Evolutionary conservation across 2,888 invertebrate genomes (phyloP), one percentile per base, ranked within the genome.

Genomic region (Chymomyza amoena): DNA sequence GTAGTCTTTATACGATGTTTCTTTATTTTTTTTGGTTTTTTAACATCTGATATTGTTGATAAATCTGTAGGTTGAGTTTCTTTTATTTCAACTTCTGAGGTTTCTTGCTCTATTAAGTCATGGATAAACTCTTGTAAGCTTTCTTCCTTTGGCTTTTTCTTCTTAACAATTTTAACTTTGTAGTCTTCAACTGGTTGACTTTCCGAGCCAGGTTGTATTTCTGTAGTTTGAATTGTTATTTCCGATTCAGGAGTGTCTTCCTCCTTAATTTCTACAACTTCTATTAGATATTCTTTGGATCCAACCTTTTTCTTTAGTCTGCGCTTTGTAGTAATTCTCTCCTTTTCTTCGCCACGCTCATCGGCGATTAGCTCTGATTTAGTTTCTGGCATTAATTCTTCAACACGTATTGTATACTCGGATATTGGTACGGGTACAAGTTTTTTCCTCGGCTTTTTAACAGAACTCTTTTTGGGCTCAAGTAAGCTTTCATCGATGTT

Each of bases 191-290:
- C 61, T 15, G 62, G 32, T 10, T 70, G 36, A 7, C 32, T 15
- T 32, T 80, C 80, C 25, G 61, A 36, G 16, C 68, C 69, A 54
- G 90, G 87, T 69, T 52, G 87, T 83, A 79, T 79, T 86, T 93
- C 92, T 1, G 90, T 89, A 64, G 91, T 91, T 52, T 91, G 90
- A 39, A 93, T 90, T 5, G 91, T 88, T 1, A 92, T 86, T 61
- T 92, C 89, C 0, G 92, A 91, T 87, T 92, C 90, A 0, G 89
- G 88, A 54, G 92, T 89, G 13, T 90, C 91, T 69, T 92, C 91
- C 69, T 92, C 91, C 70, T 90, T 89, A 2, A 92, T 90, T 32
- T 92, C 92, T 1, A 90, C 74, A 20, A 92, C 91, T 87, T 92
- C 90, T 13, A 91, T 90, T 0, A 91, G 70, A 77, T 92, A 92